Evolutionary conservation across 2,888 invertebrate genomes (phyloP).

Genomic region (Zhuqinia jingwanae): DNA sequence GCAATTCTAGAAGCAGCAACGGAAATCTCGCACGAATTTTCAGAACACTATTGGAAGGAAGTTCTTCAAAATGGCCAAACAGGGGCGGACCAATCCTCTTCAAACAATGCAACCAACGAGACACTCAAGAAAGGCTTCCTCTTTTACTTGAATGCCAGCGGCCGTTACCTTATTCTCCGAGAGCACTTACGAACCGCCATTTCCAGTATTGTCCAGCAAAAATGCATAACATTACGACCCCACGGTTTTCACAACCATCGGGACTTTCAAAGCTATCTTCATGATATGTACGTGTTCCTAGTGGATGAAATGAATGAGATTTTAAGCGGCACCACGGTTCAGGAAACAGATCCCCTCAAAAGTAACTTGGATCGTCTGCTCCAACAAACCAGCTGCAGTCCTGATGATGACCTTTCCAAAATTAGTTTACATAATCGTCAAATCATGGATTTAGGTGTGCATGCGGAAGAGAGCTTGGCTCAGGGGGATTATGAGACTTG

Average conservation of each 20-base stretch:
- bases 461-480: constrained; percentile 75
- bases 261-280: constrained; percentile 75
- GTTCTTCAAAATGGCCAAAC: constrained; percentile 50
- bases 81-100: neutral
- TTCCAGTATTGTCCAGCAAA: constrained; percentile 74
- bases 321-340: constrained; percentile 56
- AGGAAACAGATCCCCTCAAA: constrained; percentile 68
- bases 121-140: constrained; percentile 76
- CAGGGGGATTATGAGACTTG: constrained; percentile 76
- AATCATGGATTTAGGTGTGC: constrained; percentile 61
- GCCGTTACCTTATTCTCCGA: constrained; percentile 72
- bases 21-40: constrained; percentile 74
- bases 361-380: constrained; percentile 34
- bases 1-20: constrained; percentile 76
- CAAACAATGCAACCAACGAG: constrained; percentile 66
- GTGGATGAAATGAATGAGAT: constrained; percentile 74
- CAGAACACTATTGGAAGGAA: constrained; percentile 72
- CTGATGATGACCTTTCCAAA: constrained; percentile 45
- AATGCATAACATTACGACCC: constrained; percentile 57
- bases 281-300: constrained; percentile 74
- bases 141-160: constrained; percentile 75
- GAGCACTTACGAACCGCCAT: constrained; percentile 75
- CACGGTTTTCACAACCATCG: constrained; percentile 66
- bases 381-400: constrained; percentile 47
- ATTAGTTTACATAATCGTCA: constrained; percentile 28